Evolutionary conservation across 2,797 vertebrate species (phyloP), one percentile per base, ranked within the genome.

Genomic region (Hemitrygon akajei): DNA sequence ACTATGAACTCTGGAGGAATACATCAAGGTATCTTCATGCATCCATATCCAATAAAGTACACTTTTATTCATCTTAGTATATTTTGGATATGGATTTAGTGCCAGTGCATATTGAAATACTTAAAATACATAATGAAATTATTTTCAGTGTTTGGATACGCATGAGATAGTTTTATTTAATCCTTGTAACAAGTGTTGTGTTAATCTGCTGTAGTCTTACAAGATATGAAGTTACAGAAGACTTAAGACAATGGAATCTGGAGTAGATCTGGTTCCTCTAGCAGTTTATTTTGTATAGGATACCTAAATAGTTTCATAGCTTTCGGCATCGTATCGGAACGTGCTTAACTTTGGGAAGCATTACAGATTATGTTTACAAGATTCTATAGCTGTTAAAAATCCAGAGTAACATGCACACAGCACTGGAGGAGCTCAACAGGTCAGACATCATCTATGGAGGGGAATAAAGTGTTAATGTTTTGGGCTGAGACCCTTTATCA

Each of bases 91-190:
- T 47, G 3, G 40, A 47, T 47, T 47, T 47, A 47, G 3, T 22
- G n/a, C 63, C 66, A 63, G 86, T 37, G 18, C 20, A 66, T 89
- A 30, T 69, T 66, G n/a, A 89, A 66, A 66, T 34, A 20, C 60
- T 89, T 63, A 63, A 87, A 87, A 89, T 69, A 60, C 60, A n/a
- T 89, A 63, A 69, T n/a, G 7, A 89, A 63, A n/a, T 89, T 89
- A n/a, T 89, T 89, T 89, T 69, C 60, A 20, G 10, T 89, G 60
- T n/a, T 37, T 69, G 86, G n/a, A 89, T 37, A 18, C 89, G 2
- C 20, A 69, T 37, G 22, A 89, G 14, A 69, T 69, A 89, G 18
- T 3, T 58, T 84, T 82, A 11, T 1, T 30, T 22, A 22, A 89
- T 60, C 30, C 18, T 89, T 25, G 12, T 14, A 56, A 91, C 0